Evolutionary conservation across 2,888 invertebrate species (phyloP), one percentile per base, ranked within the genome.

Genomic region (Rhodophaea formosa): DNA sequence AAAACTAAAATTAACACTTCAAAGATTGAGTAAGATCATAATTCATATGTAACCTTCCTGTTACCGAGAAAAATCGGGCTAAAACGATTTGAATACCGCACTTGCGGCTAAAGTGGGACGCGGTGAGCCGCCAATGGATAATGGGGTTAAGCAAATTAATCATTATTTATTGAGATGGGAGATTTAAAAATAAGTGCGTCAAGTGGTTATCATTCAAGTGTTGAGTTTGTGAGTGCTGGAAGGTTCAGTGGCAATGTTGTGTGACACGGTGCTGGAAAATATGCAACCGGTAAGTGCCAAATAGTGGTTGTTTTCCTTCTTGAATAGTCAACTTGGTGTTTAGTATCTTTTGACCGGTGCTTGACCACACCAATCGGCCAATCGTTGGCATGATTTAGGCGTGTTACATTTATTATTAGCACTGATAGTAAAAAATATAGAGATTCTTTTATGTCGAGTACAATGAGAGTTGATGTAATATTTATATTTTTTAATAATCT

Each of bases 61-160:
- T 65, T 71, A 71, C 70, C 61, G 65, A 67, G 71, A 71, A 74
- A 70, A 66, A 67, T 65, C 57, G 58, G 46, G 51, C 47, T 44
- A 58, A 60, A 60, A 58, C 52, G 39, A 54, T 53, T 51, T 49
- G 60, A 62, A 58, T 62, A 58, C 43, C 56, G 71, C 65, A 60
- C 65, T 65, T 65, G 58, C 44, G 57, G 57, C 59, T 64, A 69
- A 75, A 74, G 60, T 68, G 66, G 76, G 62, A 62, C 76, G 65
- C 59, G 62, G 59, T 60, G 60, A 62, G 58, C 64, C 62, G 59
- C 54, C 60, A 63, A 70, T 64, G 64, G 63, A 62, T 68, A 73
- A 70, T 70, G 59, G 53, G 71, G 67, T 66, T 69, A 66, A 64
- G 68, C 51, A 62, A 59, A 62, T 58, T 56, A 59, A 16, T 55